These are phyloP conservation scores for Catocala fraxini DNA, from an alignment of 2,888 invertebrate species.

Conservation along the genomic window DNA sequence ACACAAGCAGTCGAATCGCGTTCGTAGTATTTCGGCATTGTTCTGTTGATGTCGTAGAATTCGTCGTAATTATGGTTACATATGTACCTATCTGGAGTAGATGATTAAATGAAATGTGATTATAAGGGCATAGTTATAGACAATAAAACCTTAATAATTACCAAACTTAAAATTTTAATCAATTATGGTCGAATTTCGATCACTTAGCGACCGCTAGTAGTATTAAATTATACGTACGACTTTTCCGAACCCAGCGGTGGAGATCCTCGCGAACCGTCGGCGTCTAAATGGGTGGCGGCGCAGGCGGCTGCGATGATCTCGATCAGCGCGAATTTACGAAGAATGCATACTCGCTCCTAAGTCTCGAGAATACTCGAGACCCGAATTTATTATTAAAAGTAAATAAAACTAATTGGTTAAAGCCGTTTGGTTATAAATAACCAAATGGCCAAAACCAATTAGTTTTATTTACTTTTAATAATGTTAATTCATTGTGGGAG, in stretches of 20 bases:
- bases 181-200: no score
- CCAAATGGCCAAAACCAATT: not conserved
- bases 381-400: slow-evolving; percentile 14
- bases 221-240: slow-evolving; percentile 8
- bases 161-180: no score
- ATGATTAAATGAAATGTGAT: no score
- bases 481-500: not conserved
- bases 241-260: slow-evolving; percentile 2
- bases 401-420: slow-evolving; percentile 14
- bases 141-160: no score
- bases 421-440: not conserved
- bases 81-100: no score
- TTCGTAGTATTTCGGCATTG: no score
- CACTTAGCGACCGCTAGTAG: no score
- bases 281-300: slow-evolving; percentile 7
- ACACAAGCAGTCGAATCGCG: no score
- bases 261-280: slow-evolving; percentile 10
- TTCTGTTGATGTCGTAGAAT: no score
- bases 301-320: not conserved
- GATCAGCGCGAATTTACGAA: not conserved
- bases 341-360: not conserved
- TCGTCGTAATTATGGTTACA: no score
- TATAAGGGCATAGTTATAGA: no score
- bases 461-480: slow-evolving; percentile 22
- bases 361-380: slow-evolving; percentile 1